A percentile compares a stretch with the other conserved stretches of the same genome.
Conservation (phyloP, 1,140 invertebrate species). For the Liolophura sinensis region DNA sequence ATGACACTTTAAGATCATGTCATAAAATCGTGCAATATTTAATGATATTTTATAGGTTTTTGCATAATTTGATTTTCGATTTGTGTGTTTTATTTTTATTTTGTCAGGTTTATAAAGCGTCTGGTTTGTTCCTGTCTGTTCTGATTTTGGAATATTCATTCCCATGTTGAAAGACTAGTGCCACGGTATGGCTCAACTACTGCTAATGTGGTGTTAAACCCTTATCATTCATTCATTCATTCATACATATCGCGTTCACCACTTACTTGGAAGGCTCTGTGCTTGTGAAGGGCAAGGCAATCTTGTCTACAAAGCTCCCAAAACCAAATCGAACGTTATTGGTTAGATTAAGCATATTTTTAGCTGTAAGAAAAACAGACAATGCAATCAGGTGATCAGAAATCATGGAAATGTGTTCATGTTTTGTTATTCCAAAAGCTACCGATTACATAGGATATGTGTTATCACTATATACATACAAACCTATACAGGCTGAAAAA, state of each 20-base stretch:
- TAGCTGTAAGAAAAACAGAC: slow-evolving; percentile 50
- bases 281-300: slow-evolving; percentile 88
- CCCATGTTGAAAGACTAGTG: too few species aligned
- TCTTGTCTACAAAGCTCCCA: slow-evolving; percentile 97
- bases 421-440: too few species aligned
- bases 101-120: not conserved
- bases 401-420: slow-evolving; percentile 6
- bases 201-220: too few species aligned
- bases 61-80: not conserved
- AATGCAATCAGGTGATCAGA: slow-evolving; percentile 3
- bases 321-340: slow-evolving; percentile 91
- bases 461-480: too few species aligned
- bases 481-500: too few species aligned
- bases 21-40: not conserved
- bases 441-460: too few species aligned
- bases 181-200: too few species aligned
- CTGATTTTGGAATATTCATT: too few species aligned
- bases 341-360: slow-evolving; percentile 67
- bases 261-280: slow-evolving; percentile 42
- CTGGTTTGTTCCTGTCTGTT: too few species aligned
- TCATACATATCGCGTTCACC: too few species aligned
- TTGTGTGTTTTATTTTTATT: not conserved
- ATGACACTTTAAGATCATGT: too few species aligned
- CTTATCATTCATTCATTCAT: too few species aligned
- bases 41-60: not conserved